Evolutionary conservation across 2,888 invertebrate species (phyloP), one percentile per base, ranked within the genome.

Genomic region (Tipula unca): DNA sequence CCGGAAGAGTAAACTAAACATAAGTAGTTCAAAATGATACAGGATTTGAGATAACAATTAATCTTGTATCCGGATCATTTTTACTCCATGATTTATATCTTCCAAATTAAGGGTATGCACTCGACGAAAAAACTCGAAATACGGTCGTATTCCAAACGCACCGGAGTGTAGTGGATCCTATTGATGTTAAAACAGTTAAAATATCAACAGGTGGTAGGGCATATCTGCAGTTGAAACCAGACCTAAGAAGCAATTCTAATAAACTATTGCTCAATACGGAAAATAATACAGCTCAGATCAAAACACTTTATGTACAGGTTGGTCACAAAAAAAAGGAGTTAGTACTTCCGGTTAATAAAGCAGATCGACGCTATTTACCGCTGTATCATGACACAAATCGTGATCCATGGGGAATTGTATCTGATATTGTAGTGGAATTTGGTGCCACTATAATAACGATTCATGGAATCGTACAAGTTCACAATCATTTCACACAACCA

Each of bases 291-390:
- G 86, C 25, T 5, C 5, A 85, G 42, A 85, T 85, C 17, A 86
- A 86, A 82, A 29, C n/a, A 36, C 14, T 85, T 3, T 29, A 17
- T 13, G 17, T 85, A 85, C 85, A 82, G 85, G 82, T 96, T 85
- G 92, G 93, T 86, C 94, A 93, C 86, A 92, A 94, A 87, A 90
- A 93, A 10, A 93, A 93, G 86, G 92, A 92, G 86, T 90, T 96
- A 0, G 91, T 92, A 29, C 92, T 99, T 87, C 96, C 97, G 0
- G 95, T 99, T 25, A 94, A 95, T 86, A 94, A 97, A 85, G 97
- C 98, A 0, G 98, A 98, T 90, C 96, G 95, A 89, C 93, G 98
- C 4, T 97, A 95, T 90, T 98, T 98, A 91, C 92, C 94, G 0
- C 91, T 99, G 48, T 93, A 93, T 29, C 92, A 93, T 5, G 89